phyloP scores from a whole-genome alignment of 1,140 invertebrate species.

The Hylaeus anthracinus region DNA sequence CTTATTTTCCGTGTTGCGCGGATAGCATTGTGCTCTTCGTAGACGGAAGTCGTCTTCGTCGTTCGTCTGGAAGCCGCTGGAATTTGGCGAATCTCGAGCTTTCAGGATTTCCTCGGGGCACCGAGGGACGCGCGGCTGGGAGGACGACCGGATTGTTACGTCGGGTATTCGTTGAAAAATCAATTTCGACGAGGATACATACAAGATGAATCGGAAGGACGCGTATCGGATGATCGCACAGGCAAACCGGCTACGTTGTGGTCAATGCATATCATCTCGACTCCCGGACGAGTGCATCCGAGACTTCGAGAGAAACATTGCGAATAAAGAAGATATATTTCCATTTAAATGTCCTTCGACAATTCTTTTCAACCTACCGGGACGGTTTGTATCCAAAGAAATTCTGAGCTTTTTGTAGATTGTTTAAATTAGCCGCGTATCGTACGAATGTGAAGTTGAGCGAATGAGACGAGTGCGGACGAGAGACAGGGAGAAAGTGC shows the following conservation, averaged over 20 bases:
- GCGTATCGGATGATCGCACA: background rate
- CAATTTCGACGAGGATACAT: constrained; percentile 13
- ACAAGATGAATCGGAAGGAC: background rate
- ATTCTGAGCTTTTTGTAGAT: too few species aligned
- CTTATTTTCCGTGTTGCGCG: background rate
- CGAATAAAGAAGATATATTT: too few species aligned
- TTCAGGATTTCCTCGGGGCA: background rate
- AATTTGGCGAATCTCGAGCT: constrained; percentile 24
- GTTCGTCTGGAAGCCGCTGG: constrained; percentile 17
- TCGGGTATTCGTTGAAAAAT: constrained; percentile 24
- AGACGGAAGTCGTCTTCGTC: background rate
- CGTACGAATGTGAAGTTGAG: too few species aligned
- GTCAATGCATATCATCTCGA: background rate
- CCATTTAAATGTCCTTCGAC: too few species aligned
- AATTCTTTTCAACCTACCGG: too few species aligned
- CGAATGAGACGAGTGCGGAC: too few species aligned
- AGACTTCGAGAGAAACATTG: too few species aligned
- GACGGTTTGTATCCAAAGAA: too few species aligned
- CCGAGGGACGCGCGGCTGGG: background rate
- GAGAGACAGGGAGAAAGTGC: too few species aligned
- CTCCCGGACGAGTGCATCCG: too few species aligned
- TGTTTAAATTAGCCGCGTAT: too few species aligned
- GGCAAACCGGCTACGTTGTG: background rate
- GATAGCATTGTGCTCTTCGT: background rate
- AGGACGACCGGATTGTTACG: background rate